phyloP scores from a whole-genome alignment of 2,888 invertebrate genomes.

The Dicycla oo region DNA sequence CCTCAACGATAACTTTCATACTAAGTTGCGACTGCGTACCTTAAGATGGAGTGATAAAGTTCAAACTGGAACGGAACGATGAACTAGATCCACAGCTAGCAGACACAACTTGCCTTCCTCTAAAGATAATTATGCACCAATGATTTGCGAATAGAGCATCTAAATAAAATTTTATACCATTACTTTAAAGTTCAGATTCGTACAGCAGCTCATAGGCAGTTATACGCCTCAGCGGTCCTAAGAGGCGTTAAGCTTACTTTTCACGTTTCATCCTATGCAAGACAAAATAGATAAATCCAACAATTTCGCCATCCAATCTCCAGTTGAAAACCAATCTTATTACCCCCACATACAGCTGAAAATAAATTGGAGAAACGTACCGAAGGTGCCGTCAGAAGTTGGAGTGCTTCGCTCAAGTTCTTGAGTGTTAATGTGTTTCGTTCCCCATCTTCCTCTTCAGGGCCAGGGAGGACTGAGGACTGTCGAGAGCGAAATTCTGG shows the following conservation, averaged over 20 bases:
- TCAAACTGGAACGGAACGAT: slow-evolving; percentile 33
- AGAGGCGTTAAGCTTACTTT: slow-evolving; percentile 51
- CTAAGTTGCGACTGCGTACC: slow-evolving; percentile 35
- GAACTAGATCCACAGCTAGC: slow-evolving; percentile 20
- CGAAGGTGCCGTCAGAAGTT: slow-evolving; percentile 95
- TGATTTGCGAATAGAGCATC: slow-evolving; percentile 13
- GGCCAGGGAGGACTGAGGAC: slow-evolving; percentile 91
- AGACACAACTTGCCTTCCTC: slow-evolving; percentile 27
- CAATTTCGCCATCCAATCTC: background rate
- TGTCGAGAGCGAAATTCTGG: slow-evolving; percentile 90
- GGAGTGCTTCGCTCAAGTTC: slow-evolving; percentile 95
- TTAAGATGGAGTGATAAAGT: slow-evolving; percentile 49
- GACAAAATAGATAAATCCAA: slow-evolving; percentile 40
- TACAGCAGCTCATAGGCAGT: slow-evolving; percentile 7
- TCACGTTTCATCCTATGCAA: slow-evolving; percentile 31
- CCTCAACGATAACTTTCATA: slow-evolving; percentile 40
- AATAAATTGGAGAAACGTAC: slow-evolving; percentile 87
- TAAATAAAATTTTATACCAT: slow-evolving; percentile 11
- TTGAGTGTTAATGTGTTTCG: slow-evolving; percentile 93
- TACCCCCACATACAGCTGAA: background rate
- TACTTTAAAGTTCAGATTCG: slow-evolving; percentile 22
- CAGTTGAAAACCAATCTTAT: slow-evolving; percentile 19
- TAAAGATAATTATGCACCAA: slow-evolving; percentile 52
- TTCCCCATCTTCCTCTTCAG: slow-evolving; percentile 91
- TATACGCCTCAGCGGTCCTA: slow-evolving; percentile 18